Conservation (phyloP, 2,888 invertebrate genomes). For the Neoscelio sp. region DNA sequence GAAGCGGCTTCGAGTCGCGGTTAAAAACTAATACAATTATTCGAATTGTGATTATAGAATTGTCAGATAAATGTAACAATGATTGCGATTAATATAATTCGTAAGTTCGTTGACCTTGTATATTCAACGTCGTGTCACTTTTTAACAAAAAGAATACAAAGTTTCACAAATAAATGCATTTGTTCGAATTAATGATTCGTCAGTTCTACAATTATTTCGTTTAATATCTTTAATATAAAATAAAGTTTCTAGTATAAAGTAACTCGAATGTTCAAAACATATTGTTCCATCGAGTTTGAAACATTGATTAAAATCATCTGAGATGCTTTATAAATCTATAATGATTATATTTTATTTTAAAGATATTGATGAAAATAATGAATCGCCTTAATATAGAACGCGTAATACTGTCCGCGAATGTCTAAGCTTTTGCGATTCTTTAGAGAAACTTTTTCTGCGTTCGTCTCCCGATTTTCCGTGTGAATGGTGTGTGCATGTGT, state of each 20-base stretch:
- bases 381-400: no score
- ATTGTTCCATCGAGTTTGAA: conserved; percentile 10
- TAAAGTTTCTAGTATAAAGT: conserved; percentile 22
- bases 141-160: no score
- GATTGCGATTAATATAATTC: conserved; percentile 21
- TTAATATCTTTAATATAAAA: no score
- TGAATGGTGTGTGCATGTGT: conserved; percentile 6
- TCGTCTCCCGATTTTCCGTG: conserved; percentile 22
- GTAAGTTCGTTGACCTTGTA: conserved; percentile 54
- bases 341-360: no score
- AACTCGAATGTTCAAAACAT: conserved; percentile 40
- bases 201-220: no score
- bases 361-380: no score
- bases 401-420: not conserved
- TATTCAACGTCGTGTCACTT: no score
- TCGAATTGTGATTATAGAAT: conserved; percentile 16
- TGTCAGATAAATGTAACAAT: conserved; percentile 46
- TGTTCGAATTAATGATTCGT: conserved; percentile 41
- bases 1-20: conserved; percentile 23
- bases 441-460: conserved; percentile 23
- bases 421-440: conserved; percentile 11
- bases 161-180: conserved; percentile 60
- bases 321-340: not conserved
- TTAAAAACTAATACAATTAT: conserved; percentile 2
- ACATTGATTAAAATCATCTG: conserved; percentile 17